Percentiles rank a stretch among this genome's conserved stretches.
Conservation (phyloP, 2,888 invertebrate genomes). For the Plutella xylostella region DNA sequence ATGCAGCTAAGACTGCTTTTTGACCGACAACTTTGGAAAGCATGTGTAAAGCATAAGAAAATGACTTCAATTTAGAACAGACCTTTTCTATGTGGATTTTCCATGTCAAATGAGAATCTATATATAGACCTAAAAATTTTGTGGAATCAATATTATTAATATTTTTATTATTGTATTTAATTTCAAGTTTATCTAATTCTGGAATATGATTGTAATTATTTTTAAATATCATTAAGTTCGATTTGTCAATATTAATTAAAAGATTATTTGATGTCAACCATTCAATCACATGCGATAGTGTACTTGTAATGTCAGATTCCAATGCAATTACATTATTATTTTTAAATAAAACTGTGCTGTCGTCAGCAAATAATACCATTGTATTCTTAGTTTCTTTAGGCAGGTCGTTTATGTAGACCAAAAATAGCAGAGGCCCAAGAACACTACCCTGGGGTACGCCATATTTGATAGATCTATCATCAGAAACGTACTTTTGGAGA, state of each 20-base stretch:
- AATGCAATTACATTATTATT: neutral
- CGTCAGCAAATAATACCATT: neutral
- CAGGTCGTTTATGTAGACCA: too few relatives aligned
- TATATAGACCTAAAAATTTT: conserved; percentile 9
- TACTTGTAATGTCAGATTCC: neutral
- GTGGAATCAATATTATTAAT: neutral
- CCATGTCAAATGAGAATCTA: conserved; percentile 9
- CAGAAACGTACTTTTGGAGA: neutral
- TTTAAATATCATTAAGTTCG: neutral
- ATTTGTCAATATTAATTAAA: neutral
- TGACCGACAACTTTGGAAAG: neutral
- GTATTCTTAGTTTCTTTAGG: too few relatives aligned
- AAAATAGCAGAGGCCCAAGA: too few relatives aligned
- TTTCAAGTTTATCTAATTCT: neutral
- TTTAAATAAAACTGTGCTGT: neutral
- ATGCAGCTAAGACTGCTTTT: neutral
- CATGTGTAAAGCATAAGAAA: neutral
- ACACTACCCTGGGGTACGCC: too few relatives aligned
- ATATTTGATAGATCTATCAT: neutral
- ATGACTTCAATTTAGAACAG: conserved; percentile 5
- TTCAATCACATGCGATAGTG: neutral
- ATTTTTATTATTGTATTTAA: neutral
- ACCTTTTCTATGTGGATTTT: conserved; percentile 5
- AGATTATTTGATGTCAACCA: neutral
- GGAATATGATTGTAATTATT: too few relatives aligned